phyloP scores from a whole-genome alignment of 2,113 vertebrate species.

The Pao palembangensis region DNA sequence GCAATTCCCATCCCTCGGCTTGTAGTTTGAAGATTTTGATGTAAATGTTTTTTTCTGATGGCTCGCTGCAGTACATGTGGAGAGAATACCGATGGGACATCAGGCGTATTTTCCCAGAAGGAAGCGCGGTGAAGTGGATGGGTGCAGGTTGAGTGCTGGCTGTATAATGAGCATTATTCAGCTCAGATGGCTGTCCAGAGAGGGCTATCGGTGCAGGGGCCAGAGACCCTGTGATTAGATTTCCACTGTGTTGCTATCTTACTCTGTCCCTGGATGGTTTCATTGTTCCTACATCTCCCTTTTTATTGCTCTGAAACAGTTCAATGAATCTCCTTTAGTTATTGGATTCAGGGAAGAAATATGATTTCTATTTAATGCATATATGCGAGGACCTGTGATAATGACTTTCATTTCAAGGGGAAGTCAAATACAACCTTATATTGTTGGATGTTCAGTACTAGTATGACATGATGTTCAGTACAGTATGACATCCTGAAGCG shows the following conservation, averaged over 20 bases:
- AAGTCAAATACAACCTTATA: too few relatives aligned
- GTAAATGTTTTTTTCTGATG: constrained; percentile 57
- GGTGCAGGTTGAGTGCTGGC: constrained; percentile 55
- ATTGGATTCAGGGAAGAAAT: constrained; percentile 4
- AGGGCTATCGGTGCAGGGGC: constrained; percentile 52
- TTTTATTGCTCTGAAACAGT: constrained; percentile 35
- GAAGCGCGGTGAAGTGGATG: constrained; percentile 21
- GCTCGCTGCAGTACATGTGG: constrained; percentile 26
- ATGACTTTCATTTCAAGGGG: too few relatives aligned
- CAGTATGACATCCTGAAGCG: too few relatives aligned
- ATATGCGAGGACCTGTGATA: constrained; percentile 19
- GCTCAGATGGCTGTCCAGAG: constrained; percentile 60
- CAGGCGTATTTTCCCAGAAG: constrained; percentile 35
- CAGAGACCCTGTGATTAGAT: constrained; percentile 69
- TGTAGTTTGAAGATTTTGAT: constrained; percentile 53
- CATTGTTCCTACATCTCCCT: constrained; percentile 33
- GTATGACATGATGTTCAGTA: too few relatives aligned
- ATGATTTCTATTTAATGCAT: background rate
- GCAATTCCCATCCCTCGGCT: constrained; percentile 15
- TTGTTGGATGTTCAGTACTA: too few relatives aligned
- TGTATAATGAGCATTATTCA: constrained; percentile 70
- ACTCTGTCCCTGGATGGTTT: constrained; percentile 41
- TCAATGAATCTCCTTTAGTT: constrained; percentile 19
- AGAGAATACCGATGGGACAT: constrained; percentile 61
- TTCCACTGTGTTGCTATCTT: constrained; percentile 58